Percentiles rank a stretch among this genome's conserved stretches.
Evolutionary conservation across 2,888 invertebrate species (phyloP).

Genomic region (Cataglyphis altisquamis): DNA sequence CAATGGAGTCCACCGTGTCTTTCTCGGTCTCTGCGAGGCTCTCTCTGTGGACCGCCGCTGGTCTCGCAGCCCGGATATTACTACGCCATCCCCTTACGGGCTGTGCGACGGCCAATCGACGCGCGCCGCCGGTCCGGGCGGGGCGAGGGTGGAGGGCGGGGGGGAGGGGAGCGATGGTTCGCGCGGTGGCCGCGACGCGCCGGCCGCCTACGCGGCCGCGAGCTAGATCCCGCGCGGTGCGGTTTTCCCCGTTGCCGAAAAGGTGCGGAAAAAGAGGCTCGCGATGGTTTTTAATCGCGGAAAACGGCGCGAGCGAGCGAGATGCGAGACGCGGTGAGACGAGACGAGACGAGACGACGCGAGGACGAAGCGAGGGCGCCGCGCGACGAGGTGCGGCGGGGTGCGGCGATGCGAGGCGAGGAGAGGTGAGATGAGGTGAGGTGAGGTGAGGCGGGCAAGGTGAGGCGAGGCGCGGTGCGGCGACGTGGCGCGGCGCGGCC

Average conservation of each 20-base stretch:
- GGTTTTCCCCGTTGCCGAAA: constrained; percentile 41
- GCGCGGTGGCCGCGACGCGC: constrained; percentile 75
- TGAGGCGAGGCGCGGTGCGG: neutral
- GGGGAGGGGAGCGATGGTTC: constrained; percentile 58
- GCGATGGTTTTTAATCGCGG: constrained; percentile 80
- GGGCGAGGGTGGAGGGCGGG: constrained; percentile 53
- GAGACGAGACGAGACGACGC: constrained; percentile 8
- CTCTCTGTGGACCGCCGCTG: constrained; percentile 66
- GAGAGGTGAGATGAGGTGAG: constrained; percentile 2
- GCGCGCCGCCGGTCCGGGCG: constrained; percentile 49
- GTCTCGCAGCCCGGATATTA: constrained; percentile 75
- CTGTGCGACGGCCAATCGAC: constrained; percentile 86
- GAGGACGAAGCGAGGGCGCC: neutral
- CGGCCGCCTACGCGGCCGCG: constrained; percentile 78
- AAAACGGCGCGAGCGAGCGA: constrained; percentile 62
- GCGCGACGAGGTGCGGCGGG: constrained; percentile 52
- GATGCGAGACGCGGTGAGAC: constrained; percentile 55
- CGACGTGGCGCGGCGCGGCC: constrained; percentile 34
- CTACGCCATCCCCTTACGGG: constrained; percentile 86
- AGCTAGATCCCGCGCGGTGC: constrained; percentile 66
- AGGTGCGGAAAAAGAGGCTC: constrained; percentile 64
- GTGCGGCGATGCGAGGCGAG: constrained; percentile 48
- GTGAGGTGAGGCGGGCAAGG: neutral
- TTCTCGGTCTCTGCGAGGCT: constrained; percentile 76
- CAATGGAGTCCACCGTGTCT: constrained; percentile 81